Evolutionary conservation across 2,113 vertebrate genomes (phyloP).

Genomic region (Salvator merianae): DNA sequence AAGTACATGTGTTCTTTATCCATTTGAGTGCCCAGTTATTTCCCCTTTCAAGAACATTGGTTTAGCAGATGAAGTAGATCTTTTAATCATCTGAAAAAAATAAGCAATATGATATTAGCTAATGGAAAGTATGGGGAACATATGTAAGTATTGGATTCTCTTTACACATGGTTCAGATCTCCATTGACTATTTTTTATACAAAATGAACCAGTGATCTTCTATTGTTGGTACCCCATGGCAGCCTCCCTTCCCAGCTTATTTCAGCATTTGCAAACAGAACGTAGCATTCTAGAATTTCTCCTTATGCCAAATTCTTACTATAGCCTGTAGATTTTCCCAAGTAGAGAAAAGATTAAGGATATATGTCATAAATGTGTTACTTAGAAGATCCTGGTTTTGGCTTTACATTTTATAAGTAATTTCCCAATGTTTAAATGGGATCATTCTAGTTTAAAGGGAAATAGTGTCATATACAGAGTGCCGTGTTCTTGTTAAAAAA

Average conservation of each 20-base stretch:
- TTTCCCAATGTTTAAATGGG: neutral
- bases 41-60: constrained; percentile 37
- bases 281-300: neutral
- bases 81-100: constrained; percentile 30
- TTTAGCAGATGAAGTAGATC: constrained; percentile 32
- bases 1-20: constrained; percentile 13
- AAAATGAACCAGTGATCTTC: constrained; percentile 23
- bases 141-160: constrained; percentile 32
- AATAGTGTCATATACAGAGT: constrained; percentile 10
- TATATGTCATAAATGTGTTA: neutral
- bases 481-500: neutral
- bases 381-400: neutral
- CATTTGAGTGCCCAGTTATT: constrained; percentile 16
- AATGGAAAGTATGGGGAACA: constrained; percentile 35
- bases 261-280: constrained; percentile 32
- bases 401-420: neutral
- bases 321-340: constrained; percentile 29
- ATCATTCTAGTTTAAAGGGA: constrained; percentile 15
- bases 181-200: constrained; percentile 20
- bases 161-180: constrained; percentile 26
- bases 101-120: constrained; percentile 20
- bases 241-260: neutral
- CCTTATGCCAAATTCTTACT: constrained; percentile 5
- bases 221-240: neutral
- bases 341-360: neutral